Conservation (phyloP, 2,113 vertebrate genomes). For the Oreotrochilus melanogaster region DNA sequence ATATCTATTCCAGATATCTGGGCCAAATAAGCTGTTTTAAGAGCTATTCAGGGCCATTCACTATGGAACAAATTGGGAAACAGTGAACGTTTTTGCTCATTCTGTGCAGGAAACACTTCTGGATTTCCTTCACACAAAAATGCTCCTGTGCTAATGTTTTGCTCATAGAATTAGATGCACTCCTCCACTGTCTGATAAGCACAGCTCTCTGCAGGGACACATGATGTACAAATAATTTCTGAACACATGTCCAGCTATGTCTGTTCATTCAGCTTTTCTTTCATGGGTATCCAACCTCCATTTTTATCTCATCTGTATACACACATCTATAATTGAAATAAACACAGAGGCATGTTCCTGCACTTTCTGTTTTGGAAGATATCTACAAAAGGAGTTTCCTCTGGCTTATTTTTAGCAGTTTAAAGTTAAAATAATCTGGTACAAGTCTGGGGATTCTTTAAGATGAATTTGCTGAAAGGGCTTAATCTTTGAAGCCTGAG, state of each 20-base stretch:
- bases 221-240: background rate
- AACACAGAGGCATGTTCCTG: background rate
- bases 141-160: background rate
- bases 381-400: background rate
- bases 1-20: background rate
- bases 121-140: background rate
- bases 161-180: background rate
- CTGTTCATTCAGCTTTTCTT: background rate
- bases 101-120: background rate
- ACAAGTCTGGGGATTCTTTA: background rate
- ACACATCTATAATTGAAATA: background rate
- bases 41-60: background rate
- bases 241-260: background rate
- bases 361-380: background rate
- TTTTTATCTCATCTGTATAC: background rate
- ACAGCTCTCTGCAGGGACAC: background rate
- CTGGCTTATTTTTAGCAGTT: background rate
- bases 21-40: background rate
- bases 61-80: background rate
- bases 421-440: background rate
- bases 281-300: background rate
- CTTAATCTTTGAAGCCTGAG: background rate
- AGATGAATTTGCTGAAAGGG: background rate
- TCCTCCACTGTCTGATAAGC: background rate
- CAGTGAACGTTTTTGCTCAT: background rate